phyloP scores from a whole-genome alignment of 2,888 invertebrate species.

The Odontocerum albicorne region DNA sequence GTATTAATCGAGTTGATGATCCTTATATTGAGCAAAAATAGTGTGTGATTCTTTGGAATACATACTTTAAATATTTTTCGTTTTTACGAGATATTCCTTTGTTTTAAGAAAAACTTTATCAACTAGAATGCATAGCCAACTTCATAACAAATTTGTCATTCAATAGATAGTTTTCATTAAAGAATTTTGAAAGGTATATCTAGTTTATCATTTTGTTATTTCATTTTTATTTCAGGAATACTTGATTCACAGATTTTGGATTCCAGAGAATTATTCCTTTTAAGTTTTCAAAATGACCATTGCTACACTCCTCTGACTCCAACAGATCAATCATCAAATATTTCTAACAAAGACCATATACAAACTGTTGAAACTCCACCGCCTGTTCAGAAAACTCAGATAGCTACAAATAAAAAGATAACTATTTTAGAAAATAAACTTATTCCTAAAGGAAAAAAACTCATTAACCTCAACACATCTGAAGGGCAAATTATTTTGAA shows the following conservation, averaged over 20 bases:
- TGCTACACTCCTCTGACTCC: constrained; percentile 76
- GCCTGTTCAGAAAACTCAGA: constrained; percentile 16
- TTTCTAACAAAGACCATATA: constrained; percentile 35
- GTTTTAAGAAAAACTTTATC: no score
- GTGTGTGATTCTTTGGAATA: no score
- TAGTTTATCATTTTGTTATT: constrained; percentile 37
- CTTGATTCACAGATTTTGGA: constrained; percentile 43
- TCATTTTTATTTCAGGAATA: constrained; percentile 40
- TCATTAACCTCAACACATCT: constrained; percentile 45
- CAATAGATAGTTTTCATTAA: not conserved
- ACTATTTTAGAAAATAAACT: constrained; percentile 55
- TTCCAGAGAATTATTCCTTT: constrained; percentile 57
- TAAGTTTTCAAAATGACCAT: constrained; percentile 76
- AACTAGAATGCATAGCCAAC: no score
- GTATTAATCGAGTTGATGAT: no score
- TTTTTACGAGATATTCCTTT: no score
- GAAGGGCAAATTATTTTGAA: constrained; percentile 48
- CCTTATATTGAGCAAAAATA: no score
- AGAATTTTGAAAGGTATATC: no score
- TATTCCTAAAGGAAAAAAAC: constrained; percentile 56
- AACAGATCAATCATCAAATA: constrained; percentile 47
- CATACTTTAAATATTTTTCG: no score
- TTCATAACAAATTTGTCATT: no score
- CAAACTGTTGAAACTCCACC: not conserved
- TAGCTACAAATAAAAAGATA: constrained; percentile 53